These are phyloP conservation scores for Babyrousa celebensis DNA, from an alignment of 2,797 vertebrate species.

Conservation along the genomic window DNA sequence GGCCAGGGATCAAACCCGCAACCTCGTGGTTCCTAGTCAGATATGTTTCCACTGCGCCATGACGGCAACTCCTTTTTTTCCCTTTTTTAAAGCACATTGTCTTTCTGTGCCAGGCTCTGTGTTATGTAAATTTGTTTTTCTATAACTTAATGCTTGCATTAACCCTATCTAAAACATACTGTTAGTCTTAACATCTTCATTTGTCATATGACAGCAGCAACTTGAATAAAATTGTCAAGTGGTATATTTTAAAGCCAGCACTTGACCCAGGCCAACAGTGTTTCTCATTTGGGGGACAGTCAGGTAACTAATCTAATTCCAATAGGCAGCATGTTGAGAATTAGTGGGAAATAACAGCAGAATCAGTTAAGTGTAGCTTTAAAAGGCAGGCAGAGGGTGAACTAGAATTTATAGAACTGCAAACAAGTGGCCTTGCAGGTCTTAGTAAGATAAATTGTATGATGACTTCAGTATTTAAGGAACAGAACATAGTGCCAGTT, in stretches of 20 bases:
- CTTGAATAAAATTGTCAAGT: neutral
- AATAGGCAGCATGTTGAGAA: neutral
- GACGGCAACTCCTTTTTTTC: neutral
- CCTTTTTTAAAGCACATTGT: neutral
- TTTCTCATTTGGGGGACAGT: neutral
- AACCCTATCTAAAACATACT: neutral
- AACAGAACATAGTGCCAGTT: neutral
- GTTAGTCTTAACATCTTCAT: neutral
- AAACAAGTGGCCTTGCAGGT: neutral
- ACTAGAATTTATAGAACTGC: neutral
- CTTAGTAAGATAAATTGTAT: neutral
- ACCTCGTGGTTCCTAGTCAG: too few species aligned
- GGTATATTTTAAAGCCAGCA: neutral
- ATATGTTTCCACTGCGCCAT: too few species aligned
- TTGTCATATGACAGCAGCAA: neutral
- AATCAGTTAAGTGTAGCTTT: neutral
- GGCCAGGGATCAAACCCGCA: too few species aligned
- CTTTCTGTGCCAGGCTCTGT: neutral
- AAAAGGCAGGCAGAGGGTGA: neutral
- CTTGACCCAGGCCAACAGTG: neutral
- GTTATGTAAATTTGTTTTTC: neutral
- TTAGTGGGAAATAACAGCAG: neutral
- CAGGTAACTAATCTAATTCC: neutral
- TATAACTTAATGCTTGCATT: neutral
- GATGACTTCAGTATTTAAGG: neutral